Base-by-base conservation (phyloP, 2,888 invertebrate species). In the Ischnura elegans region DNA sequence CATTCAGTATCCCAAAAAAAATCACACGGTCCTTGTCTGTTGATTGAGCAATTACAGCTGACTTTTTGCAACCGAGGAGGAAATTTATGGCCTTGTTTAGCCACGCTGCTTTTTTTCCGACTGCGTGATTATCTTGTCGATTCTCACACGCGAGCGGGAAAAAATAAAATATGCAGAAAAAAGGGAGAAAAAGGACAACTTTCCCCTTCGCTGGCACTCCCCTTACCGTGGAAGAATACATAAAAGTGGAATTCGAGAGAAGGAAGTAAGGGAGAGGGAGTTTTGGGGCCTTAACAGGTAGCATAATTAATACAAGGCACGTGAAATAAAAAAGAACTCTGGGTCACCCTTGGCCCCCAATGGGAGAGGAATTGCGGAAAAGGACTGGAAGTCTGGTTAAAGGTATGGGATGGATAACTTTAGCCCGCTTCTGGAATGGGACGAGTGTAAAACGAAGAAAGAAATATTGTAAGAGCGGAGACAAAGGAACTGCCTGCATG, bases 21-120 rank as follows among this genome's bases (percentile, higher is more conserved):
- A 61, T 61, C 36, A 36, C 76, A 29, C 76, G 36, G 76, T 76
- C 36, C 6, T 66, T 66, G n/a, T 76, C 10, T 16, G 76, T 76
- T 76, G 36, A 76, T 76, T 76, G 76, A 76, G 76, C 76, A 76
- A 76, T 76, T 76, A 76, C 36, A 76, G 76, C 13, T 76, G 76
- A 36, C 36, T 6, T 76, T 76, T 76, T 76, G 76, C 76, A 76
- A 36, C 29, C 29, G 16, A 10, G 29, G 76, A n/a, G 36, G 29
- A 76, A 76, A 76, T 76, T 76, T 76, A 76, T 36, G 76, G 36
- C 76, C 76, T 36, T 76, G 76, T 76, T 76, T 76, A 36, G 2
- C 76, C 76, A 76, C 25, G 36, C 21, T 25, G 61, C 19, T 61
- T 61, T 76, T 76, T 8, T 61, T 61, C n/a, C 66, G 25, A 10